Evolutionary conservation across 2,888 invertebrate species (phyloP).

Genomic region (Trissoscelio sp.): DNA sequence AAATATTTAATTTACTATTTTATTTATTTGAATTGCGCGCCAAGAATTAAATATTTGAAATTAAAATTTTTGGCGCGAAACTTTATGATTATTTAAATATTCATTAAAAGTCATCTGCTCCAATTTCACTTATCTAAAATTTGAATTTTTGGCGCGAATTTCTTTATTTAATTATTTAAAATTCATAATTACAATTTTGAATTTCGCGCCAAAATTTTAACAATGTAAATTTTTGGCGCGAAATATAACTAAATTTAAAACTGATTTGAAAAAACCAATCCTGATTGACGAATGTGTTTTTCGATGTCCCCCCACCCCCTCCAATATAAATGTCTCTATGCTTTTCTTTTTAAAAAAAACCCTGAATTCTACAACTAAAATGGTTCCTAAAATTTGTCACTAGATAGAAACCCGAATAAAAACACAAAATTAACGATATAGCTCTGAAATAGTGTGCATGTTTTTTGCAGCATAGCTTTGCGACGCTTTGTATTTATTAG

Average conservation of each 20-base stretch:
- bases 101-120: too few relatives aligned
- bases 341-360: conserved; percentile 10
- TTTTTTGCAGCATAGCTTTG: conserved; percentile 40
- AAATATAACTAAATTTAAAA: too few relatives aligned
- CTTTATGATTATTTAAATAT: too few relatives aligned
- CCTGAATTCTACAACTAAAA: background rate
- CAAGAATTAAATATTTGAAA: too few relatives aligned
- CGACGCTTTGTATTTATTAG: conserved; percentile 28
- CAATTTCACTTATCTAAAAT: too few relatives aligned
- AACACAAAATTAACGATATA: conserved; percentile 53
- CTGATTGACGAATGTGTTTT: conserved; percentile 9
- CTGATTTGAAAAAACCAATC: conserved; percentile 15
- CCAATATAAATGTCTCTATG: conserved; percentile 8
- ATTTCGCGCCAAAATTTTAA: background rate
- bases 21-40: too few relatives aligned
- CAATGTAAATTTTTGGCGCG: too few relatives aligned
- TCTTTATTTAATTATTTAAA: too few relatives aligned
- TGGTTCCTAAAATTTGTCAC: background rate
- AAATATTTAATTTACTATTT: too few relatives aligned
- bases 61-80: background rate
- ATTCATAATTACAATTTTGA: too few relatives aligned
- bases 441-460: conserved; percentile 51
- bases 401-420: background rate
- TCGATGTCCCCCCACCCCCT: background rate
- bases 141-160: background rate